Percentiles rank a stretch among this genome's conserved stretches.
phyloP scores from a whole-genome alignment of 1,140 invertebrate species.

The Papilio glaucus region DNA sequence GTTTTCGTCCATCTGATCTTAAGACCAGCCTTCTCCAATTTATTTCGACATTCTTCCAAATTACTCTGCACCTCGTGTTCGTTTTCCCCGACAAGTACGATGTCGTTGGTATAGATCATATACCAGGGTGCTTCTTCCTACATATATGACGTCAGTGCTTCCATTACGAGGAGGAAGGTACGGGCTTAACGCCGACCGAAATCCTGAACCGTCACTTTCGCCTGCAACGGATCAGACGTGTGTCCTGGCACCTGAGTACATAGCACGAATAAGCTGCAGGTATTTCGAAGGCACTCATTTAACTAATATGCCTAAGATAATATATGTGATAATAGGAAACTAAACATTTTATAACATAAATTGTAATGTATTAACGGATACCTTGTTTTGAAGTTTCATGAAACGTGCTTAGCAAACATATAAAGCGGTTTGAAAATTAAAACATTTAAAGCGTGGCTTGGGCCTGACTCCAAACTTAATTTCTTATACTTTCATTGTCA shows the following conservation, averaged over 20 bases:
- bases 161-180: constrained; percentile 42
- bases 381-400: neutral
- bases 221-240: constrained; percentile 26
- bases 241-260: neutral
- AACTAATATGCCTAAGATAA: no score
- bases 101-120: no score
- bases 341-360: neutral
- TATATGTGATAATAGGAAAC: no score
- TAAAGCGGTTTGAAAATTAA: constrained; percentile 6
- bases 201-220: constrained; percentile 36
- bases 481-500: constrained; percentile 35
- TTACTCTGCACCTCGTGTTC: neutral
- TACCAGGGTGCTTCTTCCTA: no score
- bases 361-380: neutral
- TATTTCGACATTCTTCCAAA: neutral
- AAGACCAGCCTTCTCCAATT: neutral
- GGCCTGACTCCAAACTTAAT: constrained; percentile 4
- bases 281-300: no score
- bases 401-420: constrained; percentile 1
- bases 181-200: constrained; percentile 42
- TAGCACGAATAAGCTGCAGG: neutral
- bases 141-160: no score
- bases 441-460: constrained; percentile 32
- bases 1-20: neutral
- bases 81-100: no score